Conservation (phyloP, 1,140 invertebrate genomes). For the Drosophila arawakana region DNA sequence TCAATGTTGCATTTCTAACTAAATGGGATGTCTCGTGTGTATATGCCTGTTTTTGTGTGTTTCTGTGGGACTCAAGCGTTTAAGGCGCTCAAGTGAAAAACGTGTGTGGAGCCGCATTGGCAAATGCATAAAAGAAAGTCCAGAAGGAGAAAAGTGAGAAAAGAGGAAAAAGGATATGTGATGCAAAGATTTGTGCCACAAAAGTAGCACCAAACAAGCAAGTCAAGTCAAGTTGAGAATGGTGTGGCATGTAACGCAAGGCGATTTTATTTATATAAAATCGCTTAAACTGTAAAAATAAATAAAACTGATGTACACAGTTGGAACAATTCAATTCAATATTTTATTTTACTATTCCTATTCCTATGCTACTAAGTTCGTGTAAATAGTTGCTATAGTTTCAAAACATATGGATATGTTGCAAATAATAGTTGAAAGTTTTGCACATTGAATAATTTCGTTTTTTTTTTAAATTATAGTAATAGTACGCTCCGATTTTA, state of each 20-base stretch:
- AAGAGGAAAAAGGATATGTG: not conserved
- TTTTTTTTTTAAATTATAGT: no score
- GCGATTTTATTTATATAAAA: no score
- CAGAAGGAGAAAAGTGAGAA: conserved; percentile 17
- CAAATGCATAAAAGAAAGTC: conserved; percentile 64
- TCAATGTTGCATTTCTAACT: conserved; percentile 76
- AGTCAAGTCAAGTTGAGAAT: conserved; percentile 66
- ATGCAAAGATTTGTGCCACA: conserved; percentile 55
- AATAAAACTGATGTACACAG: no score
- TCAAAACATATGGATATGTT: no score
- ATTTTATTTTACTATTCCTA: no score
- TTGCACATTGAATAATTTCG: no score
- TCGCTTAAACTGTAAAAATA: not conserved
- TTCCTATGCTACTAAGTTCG: no score
- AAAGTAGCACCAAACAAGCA: conserved; percentile 71
- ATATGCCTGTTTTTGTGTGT: conserved; percentile 24
- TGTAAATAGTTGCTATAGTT: no score
- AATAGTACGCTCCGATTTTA: not conserved
- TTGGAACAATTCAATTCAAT: no score
- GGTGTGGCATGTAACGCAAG: conserved; percentile 26
- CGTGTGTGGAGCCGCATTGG: conserved; percentile 40
- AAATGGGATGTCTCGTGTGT: conserved; percentile 50
- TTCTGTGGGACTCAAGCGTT: conserved; percentile 49
- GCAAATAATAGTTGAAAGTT: no score
- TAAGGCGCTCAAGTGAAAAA: conserved; percentile 72